Conservation (phyloP, 2,888 invertebrate species). For the Dione vanillae region DNA sequence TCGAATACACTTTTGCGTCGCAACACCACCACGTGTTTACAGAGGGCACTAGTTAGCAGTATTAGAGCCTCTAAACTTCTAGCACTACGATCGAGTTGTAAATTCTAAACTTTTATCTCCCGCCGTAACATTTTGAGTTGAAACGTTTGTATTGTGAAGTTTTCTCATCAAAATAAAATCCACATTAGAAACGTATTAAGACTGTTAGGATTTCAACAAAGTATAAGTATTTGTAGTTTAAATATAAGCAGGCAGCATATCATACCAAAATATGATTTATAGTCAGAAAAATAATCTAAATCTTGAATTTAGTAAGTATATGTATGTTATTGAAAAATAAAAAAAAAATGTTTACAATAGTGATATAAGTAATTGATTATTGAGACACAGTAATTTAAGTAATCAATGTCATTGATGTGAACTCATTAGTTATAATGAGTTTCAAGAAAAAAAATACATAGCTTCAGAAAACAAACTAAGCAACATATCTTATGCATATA, state of each 20-base stretch:
- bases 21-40: conserved; percentile 75
- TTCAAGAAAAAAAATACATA: background rate
- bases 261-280: background rate
- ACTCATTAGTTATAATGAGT: background rate
- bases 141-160: conserved; percentile 41
- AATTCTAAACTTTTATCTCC: conserved; percentile 59
- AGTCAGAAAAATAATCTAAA: background rate
- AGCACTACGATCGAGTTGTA: conserved; percentile 63
- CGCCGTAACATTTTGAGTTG: conserved; percentile 35
- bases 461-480: background rate
- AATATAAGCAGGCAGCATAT: background rate
- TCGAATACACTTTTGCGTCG: conserved; percentile 66
- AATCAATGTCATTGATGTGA: background rate
- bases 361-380: background rate
- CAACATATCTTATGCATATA: background rate
- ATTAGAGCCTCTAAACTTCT: conserved; percentile 63
- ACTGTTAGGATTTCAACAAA: conserved; percentile 44
- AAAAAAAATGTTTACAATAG: background rate
- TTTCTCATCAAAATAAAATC: no score
- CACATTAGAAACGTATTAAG: conserved; percentile 50
- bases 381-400: background rate
- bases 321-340: background rate
- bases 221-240: background rate
- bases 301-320: no score
- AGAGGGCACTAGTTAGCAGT: conserved; percentile 62